phyloP scores from a whole-genome alignment of 2,113 vertebrate species.

The Puntigrus tetrazona region DNA sequence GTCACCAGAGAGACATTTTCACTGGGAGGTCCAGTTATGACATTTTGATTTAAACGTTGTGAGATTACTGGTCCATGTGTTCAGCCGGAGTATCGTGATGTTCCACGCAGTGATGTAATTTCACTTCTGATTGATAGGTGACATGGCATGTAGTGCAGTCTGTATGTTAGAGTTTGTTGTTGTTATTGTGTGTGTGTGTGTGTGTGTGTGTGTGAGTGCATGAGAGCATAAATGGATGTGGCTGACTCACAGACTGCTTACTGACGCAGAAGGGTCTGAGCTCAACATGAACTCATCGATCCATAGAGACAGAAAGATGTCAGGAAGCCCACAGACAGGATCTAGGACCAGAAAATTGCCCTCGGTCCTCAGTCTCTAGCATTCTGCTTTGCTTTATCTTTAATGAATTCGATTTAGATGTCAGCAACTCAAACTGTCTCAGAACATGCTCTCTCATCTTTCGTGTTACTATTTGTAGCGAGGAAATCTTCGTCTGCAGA shows the following conservation, averaged over 20 bases:
- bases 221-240: constrained; percentile 26
- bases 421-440: not conserved
- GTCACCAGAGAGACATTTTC: not conserved
- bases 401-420: constrained; percentile 15
- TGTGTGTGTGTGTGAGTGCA: not conserved
- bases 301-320: constrained; percentile 29
- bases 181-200: not conserved
- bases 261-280: constrained; percentile 32
- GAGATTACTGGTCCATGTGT: not conserved
- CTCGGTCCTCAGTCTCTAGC: not conserved
- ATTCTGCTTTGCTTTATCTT: not conserved
- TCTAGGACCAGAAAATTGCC: not conserved
- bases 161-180: not conserved
- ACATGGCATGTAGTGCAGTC: constrained; percentile 2
- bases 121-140: constrained; percentile 16
- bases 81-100: not conserved
- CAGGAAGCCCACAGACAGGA: constrained; percentile 22
- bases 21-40: not conserved
- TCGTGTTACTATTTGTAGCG: not conserved
- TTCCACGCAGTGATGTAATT: not conserved
- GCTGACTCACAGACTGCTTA: constrained; percentile 42
- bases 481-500: not conserved
- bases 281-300: constrained; percentile 26
- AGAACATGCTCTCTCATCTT: not conserved
- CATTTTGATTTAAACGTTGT: not conserved